phyloP scores from a whole-genome alignment of 2,113 vertebrate genomes.

The Seriola dumerili region DNA sequence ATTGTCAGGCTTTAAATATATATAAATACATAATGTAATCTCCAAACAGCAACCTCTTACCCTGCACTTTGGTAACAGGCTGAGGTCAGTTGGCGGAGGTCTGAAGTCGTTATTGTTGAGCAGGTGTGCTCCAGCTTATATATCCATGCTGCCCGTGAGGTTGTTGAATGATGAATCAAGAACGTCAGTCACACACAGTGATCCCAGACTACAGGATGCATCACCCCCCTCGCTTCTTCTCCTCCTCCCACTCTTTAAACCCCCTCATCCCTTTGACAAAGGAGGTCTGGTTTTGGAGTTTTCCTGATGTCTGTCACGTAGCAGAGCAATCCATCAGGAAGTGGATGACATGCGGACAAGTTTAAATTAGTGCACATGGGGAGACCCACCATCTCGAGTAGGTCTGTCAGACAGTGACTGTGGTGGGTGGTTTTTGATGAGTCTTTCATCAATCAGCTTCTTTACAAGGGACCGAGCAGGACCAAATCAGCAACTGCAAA shows the following conservation, averaged over 20 bases:
- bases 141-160: conserved; percentile 56
- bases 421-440: conserved; percentile 73
- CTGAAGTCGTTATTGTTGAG: conserved; percentile 50
- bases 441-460: conserved; percentile 73
- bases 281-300: conserved; percentile 52
- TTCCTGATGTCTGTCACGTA: conserved; percentile 79
- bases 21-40: not conserved
- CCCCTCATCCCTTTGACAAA: conserved; percentile 47
- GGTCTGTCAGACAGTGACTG: conserved; percentile 63
- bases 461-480: conserved; percentile 33
- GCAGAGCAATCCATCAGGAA: conserved; percentile 81
- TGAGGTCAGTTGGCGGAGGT: conserved; percentile 68
- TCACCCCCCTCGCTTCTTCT: conserved; percentile 30
- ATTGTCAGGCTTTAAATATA: not conserved
- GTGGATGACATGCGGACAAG: conserved; percentile 71
- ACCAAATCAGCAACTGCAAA: conserved; percentile 28
- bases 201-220: conserved; percentile 62
- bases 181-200: conserved; percentile 71
- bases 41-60: conserved; percentile 59
- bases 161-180: conserved; percentile 75
- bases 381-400: conserved; percentile 62
- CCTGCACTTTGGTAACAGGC: conserved; percentile 72
- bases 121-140: conserved; percentile 76
- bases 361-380: conserved; percentile 76
- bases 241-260: conserved; percentile 57